Evolutionary conservation across 2,797 vertebrate genomes (phyloP).

Genomic region (Chromis chromis): DNA sequence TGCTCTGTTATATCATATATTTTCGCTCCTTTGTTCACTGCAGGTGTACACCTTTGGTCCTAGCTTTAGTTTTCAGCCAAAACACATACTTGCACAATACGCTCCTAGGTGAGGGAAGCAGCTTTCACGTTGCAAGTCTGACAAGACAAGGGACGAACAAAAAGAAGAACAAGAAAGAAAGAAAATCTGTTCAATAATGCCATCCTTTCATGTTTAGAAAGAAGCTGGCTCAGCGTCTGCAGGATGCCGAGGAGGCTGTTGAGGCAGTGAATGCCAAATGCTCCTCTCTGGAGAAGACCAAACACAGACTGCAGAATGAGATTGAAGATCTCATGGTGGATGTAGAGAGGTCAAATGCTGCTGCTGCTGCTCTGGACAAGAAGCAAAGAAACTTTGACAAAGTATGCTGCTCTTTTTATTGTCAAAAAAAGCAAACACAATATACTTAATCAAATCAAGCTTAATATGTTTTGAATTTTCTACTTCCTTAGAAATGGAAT

Average conservation of each 20-base stretch:
- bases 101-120: too few species aligned
- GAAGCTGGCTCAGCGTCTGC: conserved; percentile 87
- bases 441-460: background rate
- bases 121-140: too few species aligned
- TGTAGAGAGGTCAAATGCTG: conserved; percentile 90
- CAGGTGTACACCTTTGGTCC: too few species aligned
- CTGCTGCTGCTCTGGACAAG: conserved; percentile 87
- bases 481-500: background rate
- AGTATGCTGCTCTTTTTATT: conserved; percentile 7
- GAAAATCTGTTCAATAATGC: too few species aligned
- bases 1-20: too few species aligned
- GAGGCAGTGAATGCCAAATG: conserved; percentile 92
- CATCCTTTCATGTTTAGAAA: background rate
- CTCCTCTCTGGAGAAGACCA: conserved; percentile 93
- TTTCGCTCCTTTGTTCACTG: too few species aligned
- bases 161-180: too few species aligned
- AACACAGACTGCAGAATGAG: conserved; percentile 92
- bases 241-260: conserved; percentile 90
- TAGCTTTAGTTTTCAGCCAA: too few species aligned
- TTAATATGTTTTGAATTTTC: background rate
- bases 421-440: background rate
- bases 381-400: conserved; percentile 90
- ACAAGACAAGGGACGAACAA: too few species aligned
- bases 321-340: conserved; percentile 94
- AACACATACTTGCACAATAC: too few species aligned